Base-by-base conservation (phyloP, 2,113 vertebrate genomes). In the Tichodroma muraria region DNA sequence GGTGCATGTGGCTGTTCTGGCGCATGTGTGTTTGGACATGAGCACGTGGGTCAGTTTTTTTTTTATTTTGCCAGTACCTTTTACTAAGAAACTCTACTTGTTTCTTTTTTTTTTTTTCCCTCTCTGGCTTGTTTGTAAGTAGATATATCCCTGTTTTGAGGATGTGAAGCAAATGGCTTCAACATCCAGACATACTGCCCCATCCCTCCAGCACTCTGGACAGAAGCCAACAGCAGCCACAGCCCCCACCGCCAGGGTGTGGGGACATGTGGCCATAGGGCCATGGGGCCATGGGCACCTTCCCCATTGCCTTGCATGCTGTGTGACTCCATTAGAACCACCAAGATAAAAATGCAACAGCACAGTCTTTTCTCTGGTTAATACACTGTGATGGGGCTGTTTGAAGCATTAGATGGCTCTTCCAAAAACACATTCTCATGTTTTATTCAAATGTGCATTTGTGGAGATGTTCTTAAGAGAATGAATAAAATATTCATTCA, bases 391-490 rank as follows among this genome's bases (percentile, higher is more conserved):
- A 80, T 69, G 68, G 80, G 71, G 45, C 71, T 70, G 49, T 40
- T 56, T 16, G 71, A 61, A 88, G 71, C 86, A 44, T 64, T 73
- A 77, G 63, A 49, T 18, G 44, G 63, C 63, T 85, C 82, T 79
- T 88, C 85, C 70, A 79, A 88, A 93, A 76, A 44, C 2, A 16
- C 12, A 2, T 78, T 73, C 78, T 95, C 89, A 68, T 96, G 87
- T 84, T 96, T 95, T 95, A 96, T 95, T 94, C 47, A 89, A 60
- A 21, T 2, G 23, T 81, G 84, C 80, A 35, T 92, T 94, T 85
- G 69, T 85, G 73, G 78, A 84, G 80, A 76, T 76, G 65, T 71
- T 91, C 94, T 72, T 63, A 60, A 60, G 70, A 70, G 75, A 76
- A 44, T 2, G 21, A 79, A 94, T 95, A 15, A 95, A 95, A 94